Base-by-base conservation (phyloP, 2,888 invertebrate species). In the Tenthredo mesomela region DNA sequence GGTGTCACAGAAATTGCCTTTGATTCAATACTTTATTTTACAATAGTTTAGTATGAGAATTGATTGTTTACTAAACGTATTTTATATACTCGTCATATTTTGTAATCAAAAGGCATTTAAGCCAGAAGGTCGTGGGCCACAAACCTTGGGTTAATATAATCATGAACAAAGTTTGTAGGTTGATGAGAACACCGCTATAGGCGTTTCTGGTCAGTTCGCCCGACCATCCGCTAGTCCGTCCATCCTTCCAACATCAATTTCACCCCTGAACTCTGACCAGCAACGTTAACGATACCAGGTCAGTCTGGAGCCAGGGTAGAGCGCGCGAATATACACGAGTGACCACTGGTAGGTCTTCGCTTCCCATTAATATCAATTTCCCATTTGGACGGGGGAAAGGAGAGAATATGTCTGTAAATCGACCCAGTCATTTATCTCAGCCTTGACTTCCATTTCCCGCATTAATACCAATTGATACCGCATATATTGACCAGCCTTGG, bases 341-440 rank as follows among this genome's bases (percentile, higher is more conserved):
- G 88, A 88, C 88, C 89, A 86, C 86, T 83, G 85, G 82, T 82
- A 82, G 82, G 87, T 87, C 88, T 86, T 84, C 82, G 86, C 85
- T 75, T 82, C 86, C 89, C 91, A 92, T 92, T 92, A 92, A 92
- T 92, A 92, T 92, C 90, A 90, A 91, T 92, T 92, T 91, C 89
- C 90, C 88, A 87, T 89, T 88, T 87, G 87, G 85, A 86, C 86
- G 86, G 85, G 77, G 78, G 85, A 85, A 85, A 85, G 67, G 86
- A 88, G 85, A 85, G 84, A 84, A 65, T 82, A 82, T 61, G 58
- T 84, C 73, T 84, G 84, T 88, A 87, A 88, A 89, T 88, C 88
- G 86, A 86, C 87, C 87, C 87, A 90, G 82, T 91, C 90, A 91
- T 91, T 91, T 91, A 91, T 91, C 91, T 89, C 88, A 67, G 87